A percentile compares a stretch with the other conserved stretches of the same genome.
Conservation (phyloP, 2,113 vertebrate genomes). For the Miniopterus natalensis region DNA sequence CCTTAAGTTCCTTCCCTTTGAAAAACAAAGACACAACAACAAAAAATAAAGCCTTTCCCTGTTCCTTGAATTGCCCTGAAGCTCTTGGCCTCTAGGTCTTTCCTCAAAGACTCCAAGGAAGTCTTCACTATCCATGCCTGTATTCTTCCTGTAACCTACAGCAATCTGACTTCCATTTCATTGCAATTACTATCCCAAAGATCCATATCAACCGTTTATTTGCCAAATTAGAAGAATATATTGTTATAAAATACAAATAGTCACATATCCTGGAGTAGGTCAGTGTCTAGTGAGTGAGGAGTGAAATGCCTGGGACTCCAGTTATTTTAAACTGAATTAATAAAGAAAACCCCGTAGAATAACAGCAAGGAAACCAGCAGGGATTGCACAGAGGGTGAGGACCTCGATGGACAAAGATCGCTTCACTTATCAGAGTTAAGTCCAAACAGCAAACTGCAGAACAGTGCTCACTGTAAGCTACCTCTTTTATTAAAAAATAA, state of each 20-base stretch:
- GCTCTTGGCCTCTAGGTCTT: background rate
- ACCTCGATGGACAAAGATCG: background rate
- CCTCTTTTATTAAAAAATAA: background rate
- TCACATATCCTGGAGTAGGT: background rate
- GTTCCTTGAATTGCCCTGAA: background rate
- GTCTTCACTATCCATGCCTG: background rate
- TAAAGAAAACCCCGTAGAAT: background rate
- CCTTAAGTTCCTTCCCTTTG: background rate
- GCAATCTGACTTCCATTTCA: background rate
- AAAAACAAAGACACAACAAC: background rate
- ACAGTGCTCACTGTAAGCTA: background rate
- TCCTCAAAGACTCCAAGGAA: background rate
- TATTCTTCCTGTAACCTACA: background rate
- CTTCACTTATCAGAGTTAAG: background rate
- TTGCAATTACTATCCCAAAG: background rate
- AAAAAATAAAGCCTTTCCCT: background rate
- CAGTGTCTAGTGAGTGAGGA: background rate
- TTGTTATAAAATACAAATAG: slow-evolving; percentile 7
- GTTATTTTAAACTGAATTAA: slow-evolving; percentile 31
- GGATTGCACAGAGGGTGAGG: background rate
- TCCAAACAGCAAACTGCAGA: background rate
- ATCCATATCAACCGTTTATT: background rate
- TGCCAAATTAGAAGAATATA: background rate
- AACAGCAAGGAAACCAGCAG: background rate
- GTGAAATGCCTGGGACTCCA: background rate